Percentiles rank a stretch among this genome's conserved stretches.
phyloP scores from a whole-genome alignment of 1,140 invertebrate genomes.

The Sesamia nonagrioides region DNA sequence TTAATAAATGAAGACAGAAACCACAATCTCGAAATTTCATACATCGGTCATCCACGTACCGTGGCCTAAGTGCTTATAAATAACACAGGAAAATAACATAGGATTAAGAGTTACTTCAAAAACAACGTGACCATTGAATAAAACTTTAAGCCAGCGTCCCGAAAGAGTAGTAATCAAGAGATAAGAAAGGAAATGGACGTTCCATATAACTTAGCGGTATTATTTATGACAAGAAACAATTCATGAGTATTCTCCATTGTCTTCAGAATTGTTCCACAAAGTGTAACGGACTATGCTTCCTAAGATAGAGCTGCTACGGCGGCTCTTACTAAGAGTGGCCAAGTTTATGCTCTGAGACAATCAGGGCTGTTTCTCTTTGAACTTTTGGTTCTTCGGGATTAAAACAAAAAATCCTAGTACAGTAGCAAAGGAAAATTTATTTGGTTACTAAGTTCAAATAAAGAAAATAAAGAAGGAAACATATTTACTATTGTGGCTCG shows the following conservation, averaged over 20 bases:
- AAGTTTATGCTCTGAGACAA: not conserved
- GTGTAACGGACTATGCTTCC: constrained; percentile 14
- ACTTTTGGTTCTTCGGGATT: not conserved
- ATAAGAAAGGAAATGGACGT: constrained; percentile 6
- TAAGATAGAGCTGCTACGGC: constrained; percentile 16
- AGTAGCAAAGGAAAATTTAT: not conserved
- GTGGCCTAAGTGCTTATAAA: too few relatives aligned
- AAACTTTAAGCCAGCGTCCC: not conserved
- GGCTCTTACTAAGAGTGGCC: constrained; percentile 16
- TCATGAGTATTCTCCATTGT: constrained; percentile 6
- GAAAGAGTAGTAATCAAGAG: constrained; percentile 8
- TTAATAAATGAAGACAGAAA: too few relatives aligned
- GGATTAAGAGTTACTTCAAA: too few relatives aligned
- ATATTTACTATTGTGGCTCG: too few relatives aligned
- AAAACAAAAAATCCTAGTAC: too few relatives aligned
- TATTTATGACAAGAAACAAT: constrained; percentile 22
- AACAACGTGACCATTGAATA: not conserved
- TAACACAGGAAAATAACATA: too few relatives aligned
- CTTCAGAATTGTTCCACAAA: not conserved
- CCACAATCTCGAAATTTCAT: too few relatives aligned
- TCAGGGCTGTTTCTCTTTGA: not conserved
- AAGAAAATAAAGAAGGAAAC: too few relatives aligned
- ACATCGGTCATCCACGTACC: too few relatives aligned
- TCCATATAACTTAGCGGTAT: constrained; percentile 6
- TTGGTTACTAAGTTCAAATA: too few relatives aligned